Base-by-base conservation (phyloP, 2,888 invertebrate genomes). In the Omphaloscelis lunosa region DNA sequence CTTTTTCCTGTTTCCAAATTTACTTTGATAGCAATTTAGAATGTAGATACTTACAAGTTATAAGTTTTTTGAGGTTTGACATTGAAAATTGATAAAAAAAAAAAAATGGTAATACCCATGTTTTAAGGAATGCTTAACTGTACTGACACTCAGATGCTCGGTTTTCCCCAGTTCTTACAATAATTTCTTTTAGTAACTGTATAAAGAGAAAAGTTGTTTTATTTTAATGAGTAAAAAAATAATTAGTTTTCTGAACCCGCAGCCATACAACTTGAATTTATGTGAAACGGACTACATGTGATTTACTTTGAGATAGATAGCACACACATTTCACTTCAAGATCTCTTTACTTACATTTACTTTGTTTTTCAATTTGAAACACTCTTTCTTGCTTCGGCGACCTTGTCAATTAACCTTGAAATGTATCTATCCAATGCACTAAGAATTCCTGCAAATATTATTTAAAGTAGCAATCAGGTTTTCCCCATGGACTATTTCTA, bases 1-100 rank as follows among this genome's bases (percentile, higher is more conserved):
- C 39, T 72, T 34, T 72, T 85, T 79, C 69, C 59, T 75, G 39
- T 72, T 62, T 62, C 78, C 65, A 82, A 77, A 81, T 34, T 80
- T 69, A 65, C 45, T 68, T n/a, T 62, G 59, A 72, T 61, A 68
- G 27, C 27, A 34, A 34, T 58, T 68, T 61, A 75, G 51, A 79
- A 83, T 78, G 48, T 56, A 70, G 20, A 75, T 48, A 41, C 27
- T 12, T 27, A 29, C 68, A 41, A 53, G 4, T 58, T 82, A 27
- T 2, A 3, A 2, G 7, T 29, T n/a, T 53, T 66, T 29, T 6
- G 11, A 39, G 39, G 15, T 56, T 51, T 67, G 62, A 2, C 48
- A 82, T 76, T 82, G 56, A 27, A 68, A 27, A 76, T 68, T 39
- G 58, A 73, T 65, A 59, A 61, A 15, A 27, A 17, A 61, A 15